Percentiles rank a stretch among this genome's conserved stretches.
Evolutionary conservation across 1,140 invertebrate species (phyloP).

Genomic region (Triops longicaudatus): DNA sequence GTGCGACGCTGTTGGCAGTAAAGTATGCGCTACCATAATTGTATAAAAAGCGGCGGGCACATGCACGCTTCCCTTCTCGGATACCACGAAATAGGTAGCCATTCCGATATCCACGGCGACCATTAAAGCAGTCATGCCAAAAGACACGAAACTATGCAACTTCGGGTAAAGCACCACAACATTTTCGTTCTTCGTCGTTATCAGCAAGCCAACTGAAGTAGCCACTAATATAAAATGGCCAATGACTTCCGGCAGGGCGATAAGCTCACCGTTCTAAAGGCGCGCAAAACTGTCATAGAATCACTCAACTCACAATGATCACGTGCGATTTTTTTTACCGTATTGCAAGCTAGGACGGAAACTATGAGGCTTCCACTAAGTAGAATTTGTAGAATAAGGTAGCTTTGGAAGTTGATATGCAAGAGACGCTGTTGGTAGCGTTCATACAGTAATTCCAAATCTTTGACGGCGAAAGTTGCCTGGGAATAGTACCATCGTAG

Average conservation of each 20-base stretch:
- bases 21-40: slow-evolving; percentile 64
- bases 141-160: slow-evolving; percentile 37
- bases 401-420: slow-evolving; percentile 64
- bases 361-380: slow-evolving; percentile 53
- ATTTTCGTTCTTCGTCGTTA: slow-evolving; percentile 34
- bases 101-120: slow-evolving; percentile 35
- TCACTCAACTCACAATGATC: too few species aligned
- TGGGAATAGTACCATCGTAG: slow-evolving; percentile 40
- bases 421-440: slow-evolving; percentile 64
- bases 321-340: slow-evolving; percentile 37
- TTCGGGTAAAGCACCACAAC: slow-evolving; percentile 35
- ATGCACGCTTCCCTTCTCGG: slow-evolving; percentile 27
- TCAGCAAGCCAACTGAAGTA: slow-evolving; percentile 30
- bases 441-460: slow-evolving; percentile 60
- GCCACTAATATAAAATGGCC: slow-evolving; percentile 31
- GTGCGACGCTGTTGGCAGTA: slow-evolving; percentile 62
- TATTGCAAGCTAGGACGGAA: slow-evolving; percentile 45
- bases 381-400: slow-evolving; percentile 56
- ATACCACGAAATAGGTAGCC: slow-evolving; percentile 31
- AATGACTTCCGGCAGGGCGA: slow-evolving; percentile 32
- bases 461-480: slow-evolving; percentile 63
- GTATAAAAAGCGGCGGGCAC: slow-evolving; percentile 55
- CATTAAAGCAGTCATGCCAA: slow-evolving; percentile 33
- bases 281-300: slow-evolving; percentile 18
- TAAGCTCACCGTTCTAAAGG: slow-evolving; percentile 19